A percentile compares a stretch with the other conserved stretches of the same genome.
phyloP scores from a whole-genome alignment of 2,888 invertebrate species.

The Lottia gigantea region DNA sequence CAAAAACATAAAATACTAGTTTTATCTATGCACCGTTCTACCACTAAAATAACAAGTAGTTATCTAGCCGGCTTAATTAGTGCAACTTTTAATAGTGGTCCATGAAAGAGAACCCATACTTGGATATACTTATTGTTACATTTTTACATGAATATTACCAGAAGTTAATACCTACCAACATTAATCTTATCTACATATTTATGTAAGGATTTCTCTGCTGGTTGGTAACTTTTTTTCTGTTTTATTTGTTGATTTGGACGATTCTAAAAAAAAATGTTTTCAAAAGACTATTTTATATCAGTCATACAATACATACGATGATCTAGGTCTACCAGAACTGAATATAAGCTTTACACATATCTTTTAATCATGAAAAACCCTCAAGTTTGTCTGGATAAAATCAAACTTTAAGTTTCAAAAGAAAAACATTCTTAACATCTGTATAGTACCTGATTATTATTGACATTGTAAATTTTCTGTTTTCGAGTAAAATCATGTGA shows the following conservation, averaged over 20 bases:
- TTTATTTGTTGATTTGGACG: conserved; percentile 32
- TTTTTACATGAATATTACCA: too few relatives aligned
- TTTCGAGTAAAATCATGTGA: conserved; percentile 49
- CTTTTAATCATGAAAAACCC: too few relatives aligned
- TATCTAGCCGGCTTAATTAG: conserved; percentile 1
- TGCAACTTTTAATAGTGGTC: neutral
- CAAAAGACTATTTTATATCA: too few relatives aligned
- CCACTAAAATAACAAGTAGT: neutral
- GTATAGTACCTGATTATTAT: conserved; percentile 31
- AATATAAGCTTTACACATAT: too few relatives aligned
- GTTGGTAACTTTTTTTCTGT: conserved; percentile 71
- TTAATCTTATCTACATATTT: conserved; percentile 85
- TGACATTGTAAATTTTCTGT: conserved; percentile 37
- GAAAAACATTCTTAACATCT: too few relatives aligned
- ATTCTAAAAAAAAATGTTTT: neutral
- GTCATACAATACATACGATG: too few relatives aligned
- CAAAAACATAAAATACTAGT: neutral
- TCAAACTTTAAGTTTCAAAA: too few relatives aligned
- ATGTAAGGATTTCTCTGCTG: conserved; percentile 82
- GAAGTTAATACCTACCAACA: conserved; percentile 70
- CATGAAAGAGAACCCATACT: too few relatives aligned
- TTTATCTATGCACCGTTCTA: conserved; percentile 4
- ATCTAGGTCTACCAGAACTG: too few relatives aligned
- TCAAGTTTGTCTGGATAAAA: too few relatives aligned
- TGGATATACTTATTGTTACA: too few relatives aligned